These are phyloP conservation scores for Xanthostigma xanthostigma DNA, from an alignment of 2,888 invertebrate species.

Conservation along the genomic window DNA sequence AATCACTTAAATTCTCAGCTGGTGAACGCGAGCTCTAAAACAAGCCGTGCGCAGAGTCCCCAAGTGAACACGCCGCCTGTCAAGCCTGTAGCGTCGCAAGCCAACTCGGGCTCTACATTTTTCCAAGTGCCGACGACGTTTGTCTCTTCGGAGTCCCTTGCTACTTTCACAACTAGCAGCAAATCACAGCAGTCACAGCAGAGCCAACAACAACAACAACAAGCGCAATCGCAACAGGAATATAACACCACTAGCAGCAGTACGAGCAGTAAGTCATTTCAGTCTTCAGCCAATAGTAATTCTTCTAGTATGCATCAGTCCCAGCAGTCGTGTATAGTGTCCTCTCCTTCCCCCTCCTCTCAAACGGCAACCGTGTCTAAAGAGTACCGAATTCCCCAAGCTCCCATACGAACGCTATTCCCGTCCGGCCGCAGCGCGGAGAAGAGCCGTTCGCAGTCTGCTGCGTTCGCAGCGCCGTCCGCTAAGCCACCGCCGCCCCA, in stretches of 20 bases:
- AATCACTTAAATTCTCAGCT: constrained; percentile 52
- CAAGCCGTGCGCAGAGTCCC: constrained; percentile 31
- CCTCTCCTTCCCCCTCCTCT: constrained; percentile 43
- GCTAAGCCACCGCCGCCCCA: constrained; percentile 21
- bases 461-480: constrained; percentile 38
- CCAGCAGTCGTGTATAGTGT: constrained; percentile 59
- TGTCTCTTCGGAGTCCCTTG: constrained; percentile 32
- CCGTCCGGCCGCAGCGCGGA: constrained; percentile 14
- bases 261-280: constrained; percentile 38
- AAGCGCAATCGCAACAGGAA: constrained; percentile 19
- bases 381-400: constrained; percentile 45
- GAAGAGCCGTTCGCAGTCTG: constrained; percentile 22
- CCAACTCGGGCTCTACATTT: constrained; percentile 40
- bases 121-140: constrained; percentile 48
- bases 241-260: constrained; percentile 24
- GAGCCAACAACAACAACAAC: constrained; percentile 22
- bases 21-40: constrained; percentile 36
- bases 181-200: constrained; percentile 30
- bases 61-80: constrained; percentile 25
- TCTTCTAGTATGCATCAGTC: constrained; percentile 34
- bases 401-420: constrained; percentile 30
- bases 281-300: constrained; percentile 17
- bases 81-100: constrained; percentile 31
- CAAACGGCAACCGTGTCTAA: constrained; percentile 35
- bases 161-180: constrained; percentile 36